Base-by-base conservation (phyloP, 92 coral and sea anemone species). In the Metridium senile region DNA sequence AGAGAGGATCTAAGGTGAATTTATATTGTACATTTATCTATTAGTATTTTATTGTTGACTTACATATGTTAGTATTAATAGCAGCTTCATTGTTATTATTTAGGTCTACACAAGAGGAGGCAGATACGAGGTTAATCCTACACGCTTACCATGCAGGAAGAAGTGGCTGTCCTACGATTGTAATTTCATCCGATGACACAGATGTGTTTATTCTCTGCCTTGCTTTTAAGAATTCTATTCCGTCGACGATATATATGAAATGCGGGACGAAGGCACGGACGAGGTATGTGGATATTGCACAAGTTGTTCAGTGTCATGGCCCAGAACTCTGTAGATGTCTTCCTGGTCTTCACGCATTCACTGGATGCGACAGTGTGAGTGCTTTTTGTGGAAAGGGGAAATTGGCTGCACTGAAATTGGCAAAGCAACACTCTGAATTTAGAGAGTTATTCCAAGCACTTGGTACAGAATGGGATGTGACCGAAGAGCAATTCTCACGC, bases 321-420 rank as follows among this genome's bases (percentile, higher is more conserved):
- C 8, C 29, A 19, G 81, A 28, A 45, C 35, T 75, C 0, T 75
- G 70, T 30, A 63, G 54, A 39, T 62, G 66, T 62, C 76, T 79
- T 20, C 61, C 71, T 29, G 89, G 81, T 46, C 35, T 79, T 33
- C 86, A 74, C 49, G 77, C 86, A 6, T 85, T 80, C 68, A 80
- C 85, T 68, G 82, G 89, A 2, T 85, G 89, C 52, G 86, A 85
- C 62, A 73, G 33, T 57, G 85, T 79, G 34, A 78, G 89, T 64
- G 81, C 85, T 19, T 66, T 85, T 58, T 30, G 59, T 74, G 85
- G 89, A 2, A 79, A 73, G 43, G 89, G 89, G 39, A 84, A 84
- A 45, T 30, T 84, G 34, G 33, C n/a, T 26, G 68, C 85, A 20
- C 33, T 84, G 74, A 72, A 78, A 52, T 70, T 84, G 28, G 75